phyloP scores from a whole-genome alignment of 1,140 invertebrate genomes.

The Samia ricini region DNA sequence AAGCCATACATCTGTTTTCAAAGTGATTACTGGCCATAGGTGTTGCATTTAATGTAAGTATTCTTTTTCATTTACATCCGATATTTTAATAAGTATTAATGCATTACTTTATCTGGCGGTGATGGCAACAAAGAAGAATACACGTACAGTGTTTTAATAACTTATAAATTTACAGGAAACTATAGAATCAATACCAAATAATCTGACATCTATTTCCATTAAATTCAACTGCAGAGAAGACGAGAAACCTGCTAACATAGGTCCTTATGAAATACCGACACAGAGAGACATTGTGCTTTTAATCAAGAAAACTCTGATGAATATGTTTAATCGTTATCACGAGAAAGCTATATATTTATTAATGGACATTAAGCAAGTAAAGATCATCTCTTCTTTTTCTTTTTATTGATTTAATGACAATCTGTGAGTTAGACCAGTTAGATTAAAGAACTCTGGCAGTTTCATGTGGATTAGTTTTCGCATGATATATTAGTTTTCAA shows the following conservation, averaged over 20 bases:
- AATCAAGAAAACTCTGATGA: slow-evolving; percentile 28
- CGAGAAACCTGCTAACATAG: slow-evolving; percentile 34
- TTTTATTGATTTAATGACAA: background rate
- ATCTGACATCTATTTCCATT: background rate
- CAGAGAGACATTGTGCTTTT: slow-evolving; percentile 37
- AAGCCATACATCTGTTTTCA: too few species aligned
- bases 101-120: too few species aligned
- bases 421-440: too few species aligned
- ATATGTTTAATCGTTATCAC: slow-evolving; percentile 36
- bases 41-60: too few species aligned
- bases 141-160: too few species aligned
- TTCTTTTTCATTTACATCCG: too few species aligned
- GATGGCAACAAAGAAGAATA: too few species aligned
- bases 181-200: background rate
- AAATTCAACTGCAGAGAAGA: slow-evolving; percentile 34
- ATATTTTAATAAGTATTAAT: too few species aligned
- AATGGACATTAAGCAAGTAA: slow-evolving; percentile 47
- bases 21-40: too few species aligned
- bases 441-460: too few species aligned
- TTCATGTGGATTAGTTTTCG: too few species aligned
- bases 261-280: slow-evolving; percentile 43
- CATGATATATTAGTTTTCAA: too few species aligned
- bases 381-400: background rate
- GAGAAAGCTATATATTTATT: slow-evolving; percentile 36
- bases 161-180: background rate